A percentile compares a stretch with the other conserved stretches of the same genome.
phyloP scores from a whole-genome alignment of 2,888 invertebrate species.

The Pyrochroa serraticornis region DNA sequence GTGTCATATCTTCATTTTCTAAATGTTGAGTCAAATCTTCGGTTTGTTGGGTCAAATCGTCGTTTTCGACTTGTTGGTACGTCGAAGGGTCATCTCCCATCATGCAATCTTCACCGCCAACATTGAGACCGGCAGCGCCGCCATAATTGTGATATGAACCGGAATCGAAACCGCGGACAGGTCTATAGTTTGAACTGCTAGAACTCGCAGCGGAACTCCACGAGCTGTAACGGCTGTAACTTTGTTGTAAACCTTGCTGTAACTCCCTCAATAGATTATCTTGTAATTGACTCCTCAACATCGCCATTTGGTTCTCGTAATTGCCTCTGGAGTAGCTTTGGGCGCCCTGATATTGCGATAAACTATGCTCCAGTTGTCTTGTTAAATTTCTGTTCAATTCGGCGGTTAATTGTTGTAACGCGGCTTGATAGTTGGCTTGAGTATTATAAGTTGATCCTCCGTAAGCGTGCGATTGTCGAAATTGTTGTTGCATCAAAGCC shows the following conservation, averaged over 20 bases:
- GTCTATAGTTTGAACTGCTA: conserved; percentile 38
- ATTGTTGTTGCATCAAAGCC: conserved; percentile 39
- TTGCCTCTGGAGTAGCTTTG: conserved; percentile 34
- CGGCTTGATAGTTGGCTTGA: conserved; percentile 39
- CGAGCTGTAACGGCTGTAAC: conserved; percentile 44
- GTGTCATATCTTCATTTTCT: conserved; percentile 23
- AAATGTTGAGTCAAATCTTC: conserved; percentile 36
- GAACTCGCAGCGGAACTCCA: conserved; percentile 38
- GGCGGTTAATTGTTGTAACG: conserved; percentile 47
- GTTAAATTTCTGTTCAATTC: conserved; percentile 53
- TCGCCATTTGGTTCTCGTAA: conserved; percentile 42
- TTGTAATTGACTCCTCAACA: conserved; percentile 49
- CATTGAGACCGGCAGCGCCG: background rate
- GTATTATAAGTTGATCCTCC: conserved; percentile 24
- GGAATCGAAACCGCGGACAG: conserved; percentile 34
- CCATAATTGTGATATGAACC: conserved; percentile 4
- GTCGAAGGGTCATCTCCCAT: conserved; percentile 23
- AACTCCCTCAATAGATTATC: conserved; percentile 49
- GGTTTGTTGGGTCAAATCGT: conserved; percentile 39
- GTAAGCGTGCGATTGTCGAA: conserved; percentile 27
- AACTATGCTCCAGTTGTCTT: conserved; percentile 45
- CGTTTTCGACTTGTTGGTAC: conserved; percentile 25
- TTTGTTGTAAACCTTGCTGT: conserved; percentile 50
- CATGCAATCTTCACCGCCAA: conserved; percentile 23
- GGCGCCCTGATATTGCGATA: conserved; percentile 34